Percentiles rank a stretch among this genome's conserved stretches.
These are phyloP conservation scores for Heliconius nattereri DNA, from an alignment of 1,140 invertebrate genomes.

Conservation along the genomic window DNA sequence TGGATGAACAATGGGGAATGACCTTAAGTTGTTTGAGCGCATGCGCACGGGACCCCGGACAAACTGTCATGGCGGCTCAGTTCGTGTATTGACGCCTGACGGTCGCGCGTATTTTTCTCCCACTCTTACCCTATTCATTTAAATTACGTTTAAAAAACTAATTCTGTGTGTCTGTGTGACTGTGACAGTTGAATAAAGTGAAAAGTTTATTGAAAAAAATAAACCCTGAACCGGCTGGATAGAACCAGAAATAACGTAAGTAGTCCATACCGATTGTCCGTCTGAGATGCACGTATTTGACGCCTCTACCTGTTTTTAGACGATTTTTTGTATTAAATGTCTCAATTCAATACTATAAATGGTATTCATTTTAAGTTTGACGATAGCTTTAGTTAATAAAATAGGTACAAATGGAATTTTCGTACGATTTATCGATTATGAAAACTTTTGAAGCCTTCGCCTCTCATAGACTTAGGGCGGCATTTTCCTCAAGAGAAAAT, in stretches of 20 bases:
- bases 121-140: constrained; percentile 35
- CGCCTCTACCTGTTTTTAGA: constrained; percentile 13
- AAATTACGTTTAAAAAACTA: constrained; percentile 45
- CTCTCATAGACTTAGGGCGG: background rate
- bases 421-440: background rate
- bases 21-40: constrained; percentile 65
- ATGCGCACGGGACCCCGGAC: constrained; percentile 60
- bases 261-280: constrained; percentile 49
- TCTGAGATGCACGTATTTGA: constrained; percentile 33
- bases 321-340: background rate
- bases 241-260: constrained; percentile 54
- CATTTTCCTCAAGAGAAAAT: constrained; percentile 12
- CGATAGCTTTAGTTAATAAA: background rate
- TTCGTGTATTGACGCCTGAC: constrained; percentile 67
- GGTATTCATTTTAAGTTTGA: background rate
- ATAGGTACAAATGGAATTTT: background rate
- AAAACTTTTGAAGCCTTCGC: constrained; percentile 1
- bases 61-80: constrained; percentile 75
- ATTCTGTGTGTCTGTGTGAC: constrained; percentile 47
- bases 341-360: background rate
- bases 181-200: constrained; percentile 43
- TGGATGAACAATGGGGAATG: constrained; percentile 71
- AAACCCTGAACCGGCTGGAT: constrained; percentile 45
- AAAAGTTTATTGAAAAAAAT: constrained; percentile 12
- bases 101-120: constrained; percentile 48